Evolutionary conservation across 2,113 vertebrate genomes (phyloP), one percentile per base, ranked within the genome.

Genomic region (Ranitomeya variabilis): DNA sequence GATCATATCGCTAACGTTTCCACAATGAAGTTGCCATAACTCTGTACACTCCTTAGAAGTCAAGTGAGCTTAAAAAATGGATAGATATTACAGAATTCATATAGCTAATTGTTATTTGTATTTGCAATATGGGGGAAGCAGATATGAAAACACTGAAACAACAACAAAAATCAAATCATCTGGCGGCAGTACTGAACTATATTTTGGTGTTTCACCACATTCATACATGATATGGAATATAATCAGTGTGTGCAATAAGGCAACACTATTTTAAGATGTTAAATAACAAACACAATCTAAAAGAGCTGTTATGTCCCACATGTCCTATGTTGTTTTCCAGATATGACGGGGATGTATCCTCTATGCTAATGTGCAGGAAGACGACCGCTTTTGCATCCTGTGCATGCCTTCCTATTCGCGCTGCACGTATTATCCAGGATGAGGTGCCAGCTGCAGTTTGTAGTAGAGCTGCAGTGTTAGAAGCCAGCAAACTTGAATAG

Each of bases 401-500:
- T 69, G 66, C n/a, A 11, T 76, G 18, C 71, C 8, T 15, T 19
- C 45, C 14, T 45, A 12, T 45, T 19, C 10, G 31, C 4, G 14
- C 71, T 8, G 71, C 37, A 7, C 19, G 18, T 74, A 31, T 71
- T 71, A 31, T 31, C 69, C 69, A 31, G 19, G 10, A 21, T 66
- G 0, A 13, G 26, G 55, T 57, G 55, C 55, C 8, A 13, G 37
- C 71, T 74, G 71, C 71, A 74, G 71, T 74, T 74, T 45, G 45
- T 21, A 9, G 37, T 0, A 76, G 73, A 52, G 62, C 76, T 86
- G n/a, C 77, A 80, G 54, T 62, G 45, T 80, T 26, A 67, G 73
- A 16, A 78, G 74, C 59, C n/a, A 78, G 73, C 55, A 78, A 54
- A 80, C 52, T 23, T 23, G 52, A 80, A 87, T 71, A 80, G 86